These are phyloP conservation scores for Nixonia krombeini DNA, from an alignment of 1,140 invertebrate genomes.

Conservation along the genomic window DNA sequence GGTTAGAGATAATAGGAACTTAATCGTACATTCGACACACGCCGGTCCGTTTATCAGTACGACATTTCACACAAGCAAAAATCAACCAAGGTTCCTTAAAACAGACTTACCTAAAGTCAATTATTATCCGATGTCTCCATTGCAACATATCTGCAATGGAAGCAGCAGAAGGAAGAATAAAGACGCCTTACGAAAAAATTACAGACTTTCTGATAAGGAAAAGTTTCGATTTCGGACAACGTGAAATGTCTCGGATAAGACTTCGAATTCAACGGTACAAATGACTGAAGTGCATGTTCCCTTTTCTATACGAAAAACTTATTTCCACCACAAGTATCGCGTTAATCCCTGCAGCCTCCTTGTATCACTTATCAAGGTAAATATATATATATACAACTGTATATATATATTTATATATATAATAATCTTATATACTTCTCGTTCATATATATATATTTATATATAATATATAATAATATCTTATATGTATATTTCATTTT, in stretches of 20 bases:
- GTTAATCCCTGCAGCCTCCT: constrained; percentile 56
- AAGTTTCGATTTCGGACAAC: no score
- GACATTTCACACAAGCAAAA: constrained; percentile 16
- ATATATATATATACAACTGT: constrained; percentile 59
- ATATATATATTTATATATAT: constrained; percentile 45
- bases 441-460: constrained; percentile 59
- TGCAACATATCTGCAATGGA: no score
- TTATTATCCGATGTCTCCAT: no score
- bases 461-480: constrained; percentile 67
- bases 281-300: no score
- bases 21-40: constrained; percentile 47
- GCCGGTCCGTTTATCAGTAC: constrained; percentile 25
- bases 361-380: constrained; percentile 70
- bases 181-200: no score
- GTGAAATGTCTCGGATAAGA: constrained; percentile 9
- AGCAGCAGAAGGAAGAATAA: no score
- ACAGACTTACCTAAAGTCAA: no score
- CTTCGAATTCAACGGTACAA: neutral
- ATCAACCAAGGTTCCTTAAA: no score
- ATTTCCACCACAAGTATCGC: constrained; percentile 39
- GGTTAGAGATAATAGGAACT: constrained; percentile 61
- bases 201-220: no score
- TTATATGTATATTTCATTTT: constrained; percentile 70
- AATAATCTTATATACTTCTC: constrained; percentile 50
- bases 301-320: no score